phyloP scores from a whole-genome alignment of 2,113 vertebrate species.

The Hiodon tergisus region DNA sequence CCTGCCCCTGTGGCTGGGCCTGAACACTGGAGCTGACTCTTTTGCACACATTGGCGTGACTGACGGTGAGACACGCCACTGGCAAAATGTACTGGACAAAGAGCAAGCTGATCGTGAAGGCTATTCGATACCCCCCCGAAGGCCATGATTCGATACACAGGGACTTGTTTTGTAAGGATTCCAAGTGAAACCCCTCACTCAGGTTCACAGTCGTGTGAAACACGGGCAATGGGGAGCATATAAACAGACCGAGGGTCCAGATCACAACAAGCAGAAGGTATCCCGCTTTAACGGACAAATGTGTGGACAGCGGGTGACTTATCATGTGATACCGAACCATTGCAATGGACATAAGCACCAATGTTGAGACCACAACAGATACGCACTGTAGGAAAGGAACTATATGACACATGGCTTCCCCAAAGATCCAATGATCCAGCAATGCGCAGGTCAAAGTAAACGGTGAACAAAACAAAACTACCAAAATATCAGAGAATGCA shows the following conservation, averaged over 20 bases:
- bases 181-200: conserved; percentile 58
- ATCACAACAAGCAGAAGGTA: conserved; percentile 59
- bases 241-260: conserved; percentile 64
- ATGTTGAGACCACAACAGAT: conserved; percentile 70
- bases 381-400: conserved; percentile 75
- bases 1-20: conserved; percentile 49
- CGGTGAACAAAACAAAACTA: conserved; percentile 72
- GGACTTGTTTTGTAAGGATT: conserved; percentile 59
- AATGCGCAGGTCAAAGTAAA: conserved; percentile 69
- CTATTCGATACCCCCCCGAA: conserved; percentile 66
- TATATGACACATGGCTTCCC: conserved; percentile 67
- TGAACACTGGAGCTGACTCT: conserved; percentile 61
- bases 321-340: conserved; percentile 74
- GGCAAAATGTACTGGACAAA: conserved; percentile 73
- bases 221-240: conserved; percentile 72
- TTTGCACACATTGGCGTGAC: conserved; percentile 73
- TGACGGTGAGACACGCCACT: conserved; percentile 62
- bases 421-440: conserved; percentile 75
- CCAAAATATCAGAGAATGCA: conserved; percentile 76
- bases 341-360: conserved; percentile 74
- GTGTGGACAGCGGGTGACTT: conserved; percentile 68
- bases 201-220: conserved; percentile 70
- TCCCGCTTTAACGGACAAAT: conserved; percentile 66
- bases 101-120: conserved; percentile 66
- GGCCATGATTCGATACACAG: conserved; percentile 73